These are phyloP conservation scores for Microplitis demolitor DNA, from an alignment of 1,140 invertebrate genomes.

Conservation along the genomic window DNA sequence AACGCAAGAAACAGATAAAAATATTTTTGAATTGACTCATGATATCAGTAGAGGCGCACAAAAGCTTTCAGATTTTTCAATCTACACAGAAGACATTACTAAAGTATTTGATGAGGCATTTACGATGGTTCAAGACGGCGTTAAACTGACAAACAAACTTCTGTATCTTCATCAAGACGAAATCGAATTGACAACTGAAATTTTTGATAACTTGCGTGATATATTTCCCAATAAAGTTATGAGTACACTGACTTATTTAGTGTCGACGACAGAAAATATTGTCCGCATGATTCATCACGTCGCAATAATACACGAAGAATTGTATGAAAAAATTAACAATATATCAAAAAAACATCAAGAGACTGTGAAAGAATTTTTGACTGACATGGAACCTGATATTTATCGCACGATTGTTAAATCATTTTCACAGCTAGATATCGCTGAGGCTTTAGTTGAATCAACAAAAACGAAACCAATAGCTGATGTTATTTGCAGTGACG, in stretches of 20 bases:
- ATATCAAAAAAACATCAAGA: slow-evolving; percentile 39
- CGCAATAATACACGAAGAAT: slow-evolving; percentile 45
- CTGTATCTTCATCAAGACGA: slow-evolving; percentile 38
- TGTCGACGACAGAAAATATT: slow-evolving; percentile 43
- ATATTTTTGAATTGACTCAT: slow-evolving; percentile 27
- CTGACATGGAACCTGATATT: slow-evolving; percentile 39
- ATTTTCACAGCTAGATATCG: slow-evolving; percentile 41
- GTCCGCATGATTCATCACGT: slow-evolving; percentile 45
- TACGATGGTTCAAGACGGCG: slow-evolving; percentile 40
- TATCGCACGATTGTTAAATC: slow-evolving; percentile 42
- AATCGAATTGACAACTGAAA: slow-evolving; percentile 37
- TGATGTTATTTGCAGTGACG: slow-evolving; percentile 60
- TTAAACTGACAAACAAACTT: slow-evolving; percentile 42
- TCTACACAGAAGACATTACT: slow-evolving; percentile 37
- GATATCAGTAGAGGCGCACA: slow-evolving; percentile 17
- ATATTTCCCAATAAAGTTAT: slow-evolving; percentile 43
- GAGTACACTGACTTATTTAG: slow-evolving; percentile 40
- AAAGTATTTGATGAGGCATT: slow-evolving; percentile 39
- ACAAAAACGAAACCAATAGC: slow-evolving; percentile 31
- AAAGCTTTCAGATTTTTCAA: slow-evolving; percentile 4
- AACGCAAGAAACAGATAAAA: not conserved
- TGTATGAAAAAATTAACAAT: slow-evolving; percentile 37
- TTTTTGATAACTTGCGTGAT: slow-evolving; percentile 39
- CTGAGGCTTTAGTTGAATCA: slow-evolving; percentile 40
- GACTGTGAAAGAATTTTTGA: slow-evolving; percentile 44